These are phyloP conservation scores for Spatulosminthurus flaviceps DNA, from an alignment of 2,888 invertebrate species.

Conservation along the genomic window DNA sequence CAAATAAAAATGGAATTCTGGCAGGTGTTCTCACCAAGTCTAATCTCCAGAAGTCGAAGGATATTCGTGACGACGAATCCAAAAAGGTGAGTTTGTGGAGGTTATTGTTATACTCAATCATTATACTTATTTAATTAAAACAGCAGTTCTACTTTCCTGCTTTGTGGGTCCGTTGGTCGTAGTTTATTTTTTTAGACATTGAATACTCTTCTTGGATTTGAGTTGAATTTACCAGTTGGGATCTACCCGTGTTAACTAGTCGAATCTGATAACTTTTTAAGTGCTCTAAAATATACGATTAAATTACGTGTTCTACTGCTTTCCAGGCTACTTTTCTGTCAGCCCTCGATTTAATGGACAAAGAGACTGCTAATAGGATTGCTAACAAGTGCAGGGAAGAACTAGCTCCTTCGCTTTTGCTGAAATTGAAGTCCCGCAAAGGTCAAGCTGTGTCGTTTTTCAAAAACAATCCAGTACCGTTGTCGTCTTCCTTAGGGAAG, in stretches of 20 bases:
- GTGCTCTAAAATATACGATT: no score
- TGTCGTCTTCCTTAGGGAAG: conserved; percentile 45
- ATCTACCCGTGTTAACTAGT: no score
- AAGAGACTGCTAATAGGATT: background rate
- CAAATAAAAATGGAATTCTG: conserved; percentile 11
- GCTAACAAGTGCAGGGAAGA: background rate
- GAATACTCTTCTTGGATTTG: no score
- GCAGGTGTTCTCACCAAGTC: background rate
- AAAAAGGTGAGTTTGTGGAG: conserved; percentile 11
- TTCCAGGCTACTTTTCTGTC: conserved; percentile 34
- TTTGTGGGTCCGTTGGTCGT: no score
- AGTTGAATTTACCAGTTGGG: no score
- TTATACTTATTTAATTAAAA: background rate
- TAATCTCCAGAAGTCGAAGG: background rate
- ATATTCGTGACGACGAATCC: conserved; percentile 20
- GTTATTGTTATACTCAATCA: background rate
- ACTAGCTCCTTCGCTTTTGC: background rate
- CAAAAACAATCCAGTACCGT: conserved; percentile 50
- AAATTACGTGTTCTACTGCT: no score
- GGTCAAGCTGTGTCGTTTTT: conserved; percentile 36
- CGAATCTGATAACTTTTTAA: no score
- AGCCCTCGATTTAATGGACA: conserved; percentile 26
- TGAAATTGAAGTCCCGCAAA: conserved; percentile 40
- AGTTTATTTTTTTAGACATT: no score
- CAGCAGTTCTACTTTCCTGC: background rate